Evolutionary conservation across 2,888 invertebrate species (phyloP).

Genomic region (Antheraea yamamai): DNA sequence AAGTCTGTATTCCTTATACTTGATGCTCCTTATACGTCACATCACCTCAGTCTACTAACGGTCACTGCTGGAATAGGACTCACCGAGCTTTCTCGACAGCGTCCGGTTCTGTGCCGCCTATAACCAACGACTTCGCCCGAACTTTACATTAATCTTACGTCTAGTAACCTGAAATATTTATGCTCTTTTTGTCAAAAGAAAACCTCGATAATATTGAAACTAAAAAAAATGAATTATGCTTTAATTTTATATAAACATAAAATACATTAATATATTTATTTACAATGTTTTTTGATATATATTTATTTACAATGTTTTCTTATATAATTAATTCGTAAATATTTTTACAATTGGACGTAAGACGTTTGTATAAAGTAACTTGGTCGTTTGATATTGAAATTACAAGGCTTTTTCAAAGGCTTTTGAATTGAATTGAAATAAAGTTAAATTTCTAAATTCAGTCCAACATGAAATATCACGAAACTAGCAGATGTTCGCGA

Average conservation of each 20-base stretch:
- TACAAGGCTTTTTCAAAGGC: not conserved
- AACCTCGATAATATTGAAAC: too few relatives aligned
- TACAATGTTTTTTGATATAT: not conserved
- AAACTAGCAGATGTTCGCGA: not conserved
- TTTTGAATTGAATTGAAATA: not conserved
- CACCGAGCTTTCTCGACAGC: too few relatives aligned
- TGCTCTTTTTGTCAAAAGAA: too few relatives aligned
- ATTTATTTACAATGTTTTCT: not conserved
- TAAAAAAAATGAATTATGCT: too few relatives aligned
- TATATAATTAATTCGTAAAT: constrained; percentile 8
- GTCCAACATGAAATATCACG: not conserved
- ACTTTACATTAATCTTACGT: too few relatives aligned
- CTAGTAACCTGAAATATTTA: too few relatives aligned
- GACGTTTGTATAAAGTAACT: not conserved
- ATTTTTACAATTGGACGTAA: not conserved
- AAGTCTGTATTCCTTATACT: too few relatives aligned
- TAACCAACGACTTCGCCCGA: too few relatives aligned
- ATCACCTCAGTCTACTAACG: too few relatives aligned
- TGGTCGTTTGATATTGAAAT: not conserved
- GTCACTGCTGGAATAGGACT: too few relatives aligned
- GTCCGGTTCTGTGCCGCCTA: too few relatives aligned
- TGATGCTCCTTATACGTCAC: too few relatives aligned
- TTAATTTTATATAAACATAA: not conserved
- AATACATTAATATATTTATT: not conserved
- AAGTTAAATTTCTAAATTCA: not conserved